Percentiles rank a stretch among this genome's conserved stretches.
Conservation (phyloP, 2,888 invertebrate species). For the Drosophila yooni region DNA sequence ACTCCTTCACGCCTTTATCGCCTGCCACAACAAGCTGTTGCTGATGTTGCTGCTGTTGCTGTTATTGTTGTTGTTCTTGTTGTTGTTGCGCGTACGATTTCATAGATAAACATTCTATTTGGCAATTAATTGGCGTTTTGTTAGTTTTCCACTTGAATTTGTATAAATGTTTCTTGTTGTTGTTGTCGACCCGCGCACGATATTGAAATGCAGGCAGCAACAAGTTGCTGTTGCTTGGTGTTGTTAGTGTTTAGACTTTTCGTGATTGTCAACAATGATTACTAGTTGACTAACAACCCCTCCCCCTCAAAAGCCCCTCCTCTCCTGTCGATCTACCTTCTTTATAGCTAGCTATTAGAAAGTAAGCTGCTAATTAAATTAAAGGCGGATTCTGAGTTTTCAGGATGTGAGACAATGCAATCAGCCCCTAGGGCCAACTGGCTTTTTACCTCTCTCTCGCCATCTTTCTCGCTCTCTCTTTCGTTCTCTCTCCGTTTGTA, state of each 20-base stretch:
- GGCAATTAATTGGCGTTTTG: conserved; percentile 83
- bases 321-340: neutral
- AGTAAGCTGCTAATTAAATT: conserved; percentile 74
- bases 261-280: conserved; percentile 81
- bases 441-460: neutral
- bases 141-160: conserved; percentile 79
- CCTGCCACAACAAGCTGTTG: conserved; percentile 43
- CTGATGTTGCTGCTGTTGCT: conserved; percentile 21
- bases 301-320: neutral
- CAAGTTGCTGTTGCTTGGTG: conserved; percentile 56
- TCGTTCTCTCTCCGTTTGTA: neutral
- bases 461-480: neutral
- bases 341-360: conserved; percentile 48
- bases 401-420: conserved; percentile 56
- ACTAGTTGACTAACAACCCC: conserved; percentile 46
- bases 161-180: conserved; percentile 69
- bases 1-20: conserved; percentile 61
- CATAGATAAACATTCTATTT: conserved; percentile 83
- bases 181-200: conserved; percentile 71
- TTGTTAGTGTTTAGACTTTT: conserved; percentile 51
- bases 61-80: conserved; percentile 34
- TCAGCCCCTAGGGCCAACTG: conserved; percentile 53
- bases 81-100: conserved; percentile 70
- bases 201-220: conserved; percentile 80
- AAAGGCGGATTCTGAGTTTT: conserved; percentile 54